These are phyloP conservation scores for Phoebastria nigripes DNA, from an alignment of 2,797 vertebrate genomes.

Conservation along the genomic window DNA sequence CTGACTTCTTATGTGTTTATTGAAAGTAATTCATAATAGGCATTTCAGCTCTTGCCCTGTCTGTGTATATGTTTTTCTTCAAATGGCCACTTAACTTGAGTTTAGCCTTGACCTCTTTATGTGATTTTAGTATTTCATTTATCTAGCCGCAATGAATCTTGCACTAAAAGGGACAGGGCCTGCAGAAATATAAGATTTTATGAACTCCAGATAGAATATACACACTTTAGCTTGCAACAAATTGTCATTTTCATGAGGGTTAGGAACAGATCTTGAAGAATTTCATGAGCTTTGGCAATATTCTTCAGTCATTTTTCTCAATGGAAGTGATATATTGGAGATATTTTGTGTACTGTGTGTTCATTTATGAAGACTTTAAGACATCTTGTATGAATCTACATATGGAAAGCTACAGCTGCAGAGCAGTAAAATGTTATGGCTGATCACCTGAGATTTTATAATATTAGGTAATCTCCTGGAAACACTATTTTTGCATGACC, in stretches of 20 bases:
- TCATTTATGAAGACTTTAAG: slow-evolving; percentile 22
- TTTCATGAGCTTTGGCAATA: background rate
- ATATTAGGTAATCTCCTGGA: slow-evolving; percentile 52
- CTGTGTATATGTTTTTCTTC: background rate
- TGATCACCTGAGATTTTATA: slow-evolving; percentile 54
- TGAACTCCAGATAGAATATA: background rate
- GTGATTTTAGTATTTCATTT: background rate
- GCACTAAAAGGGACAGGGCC: background rate
- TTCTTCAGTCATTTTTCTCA: background rate
- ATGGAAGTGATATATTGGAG: background rate
- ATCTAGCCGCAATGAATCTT: background rate
- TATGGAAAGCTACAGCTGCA: slow-evolving; percentile 27
- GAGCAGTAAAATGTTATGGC: slow-evolving; percentile 43
- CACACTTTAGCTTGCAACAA: background rate
- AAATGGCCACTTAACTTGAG: background rate
- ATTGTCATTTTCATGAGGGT: background rate
- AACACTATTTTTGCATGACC: slow-evolving; percentile 37
- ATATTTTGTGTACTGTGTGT: background rate
- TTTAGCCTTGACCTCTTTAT: background rate
- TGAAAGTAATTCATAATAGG: background rate
- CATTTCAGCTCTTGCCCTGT: background rate
- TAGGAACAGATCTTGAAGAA: background rate
- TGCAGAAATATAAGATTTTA: background rate
- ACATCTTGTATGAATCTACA: slow-evolving; percentile 14
- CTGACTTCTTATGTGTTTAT: background rate